A percentile compares a stretch with the other conserved stretches of the same genome.
Evolutionary conservation across 2,888 invertebrate genomes (phyloP).

Genomic region (Lycaena phlaeas): DNA sequence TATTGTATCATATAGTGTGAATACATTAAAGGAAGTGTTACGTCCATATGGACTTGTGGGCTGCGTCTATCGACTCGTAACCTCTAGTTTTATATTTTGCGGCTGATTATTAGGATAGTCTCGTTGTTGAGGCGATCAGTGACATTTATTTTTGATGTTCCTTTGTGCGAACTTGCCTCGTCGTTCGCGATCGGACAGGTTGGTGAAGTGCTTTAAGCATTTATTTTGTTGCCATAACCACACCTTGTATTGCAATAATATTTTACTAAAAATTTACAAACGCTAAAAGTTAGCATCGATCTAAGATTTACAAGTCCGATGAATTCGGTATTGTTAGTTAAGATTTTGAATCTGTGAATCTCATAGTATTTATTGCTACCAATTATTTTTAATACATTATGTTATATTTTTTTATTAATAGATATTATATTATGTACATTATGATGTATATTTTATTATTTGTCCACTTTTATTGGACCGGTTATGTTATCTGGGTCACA

Average conservation of each 20-base stretch:
- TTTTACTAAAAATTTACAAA: constrained; percentile 70
- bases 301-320: constrained; percentile 62
- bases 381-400: constrained; percentile 65
- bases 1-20: constrained; percentile 72
- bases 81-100: constrained; percentile 69
- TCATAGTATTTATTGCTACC: constrained; percentile 73
- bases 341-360: constrained; percentile 73
- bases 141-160: constrained; percentile 61
- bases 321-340: constrained; percentile 70
- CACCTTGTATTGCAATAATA: constrained; percentile 72
- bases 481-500: constrained; percentile 65
- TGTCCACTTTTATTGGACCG: constrained; percentile 54
- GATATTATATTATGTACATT: constrained; percentile 72
- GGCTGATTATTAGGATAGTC: constrained; percentile 44
- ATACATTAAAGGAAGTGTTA: constrained; percentile 59
- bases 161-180: constrained; percentile 66
- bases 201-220: constrained; percentile 74
- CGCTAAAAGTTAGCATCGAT: constrained; percentile 51
- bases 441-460: constrained; percentile 73
- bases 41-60: constrained; percentile 57
- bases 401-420: constrained; percentile 66
- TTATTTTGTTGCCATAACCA: constrained; percentile 75
- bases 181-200: constrained; percentile 59
- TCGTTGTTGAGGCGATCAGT: constrained; percentile 51
- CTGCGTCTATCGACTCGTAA: constrained; percentile 64